Conservation (phyloP, 2,797 vertebrate species). For the Hoplostethus mediterraneus region DNA sequence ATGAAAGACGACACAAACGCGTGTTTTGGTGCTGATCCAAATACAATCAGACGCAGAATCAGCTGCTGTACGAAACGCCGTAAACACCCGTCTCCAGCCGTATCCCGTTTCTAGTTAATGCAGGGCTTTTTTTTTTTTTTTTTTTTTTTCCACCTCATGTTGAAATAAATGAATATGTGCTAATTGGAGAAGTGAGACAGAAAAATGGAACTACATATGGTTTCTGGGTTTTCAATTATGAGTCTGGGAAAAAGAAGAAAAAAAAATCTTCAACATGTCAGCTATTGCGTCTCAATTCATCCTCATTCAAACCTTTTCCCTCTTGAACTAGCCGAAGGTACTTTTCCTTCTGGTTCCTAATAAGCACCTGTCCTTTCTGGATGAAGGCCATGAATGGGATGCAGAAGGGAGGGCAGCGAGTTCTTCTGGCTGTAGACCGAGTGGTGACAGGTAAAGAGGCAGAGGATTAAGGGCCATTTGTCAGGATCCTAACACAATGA, state of each 20-base stretch:
- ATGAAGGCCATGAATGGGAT: slow-evolving; percentile 53
- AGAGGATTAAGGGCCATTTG: slow-evolving; percentile 69
- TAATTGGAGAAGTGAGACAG: slow-evolving; percentile 67
- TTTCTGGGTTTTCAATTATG: slow-evolving; percentile 57
- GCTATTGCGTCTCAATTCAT: slow-evolving; percentile 42
- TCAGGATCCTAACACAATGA: slow-evolving; percentile 59
- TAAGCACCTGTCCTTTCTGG: slow-evolving; percentile 71
- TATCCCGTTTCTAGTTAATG: slow-evolving; percentile 58
- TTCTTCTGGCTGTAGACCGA: slow-evolving; percentile 55
- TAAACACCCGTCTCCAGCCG: slow-evolving; percentile 58
- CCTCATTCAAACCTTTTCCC: slow-evolving; percentile 32
- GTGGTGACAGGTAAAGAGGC: slow-evolving; percentile 72
- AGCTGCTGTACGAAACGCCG: slow-evolving; percentile 57
- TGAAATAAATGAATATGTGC: slow-evolving; percentile 54
- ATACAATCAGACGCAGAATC: slow-evolving; percentile 68
- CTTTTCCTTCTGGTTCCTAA: slow-evolving; percentile 61
- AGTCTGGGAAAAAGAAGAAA: slow-evolving; percentile 29
- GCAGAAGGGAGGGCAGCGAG: slow-evolving; percentile 29
- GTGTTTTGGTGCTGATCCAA: slow-evolving; percentile 47
- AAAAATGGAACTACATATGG: slow-evolving; percentile 55
- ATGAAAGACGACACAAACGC: slow-evolving; percentile 49
- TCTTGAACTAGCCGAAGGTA: slow-evolving; percentile 32
- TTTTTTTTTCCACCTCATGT: slow-evolving; percentile 35
- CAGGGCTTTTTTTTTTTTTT: slow-evolving; percentile 21
- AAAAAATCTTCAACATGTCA: slow-evolving; percentile 46